Evolutionary conservation across 2,888 invertebrate genomes (phyloP).

Genomic region (Diplolepis rosae): DNA sequence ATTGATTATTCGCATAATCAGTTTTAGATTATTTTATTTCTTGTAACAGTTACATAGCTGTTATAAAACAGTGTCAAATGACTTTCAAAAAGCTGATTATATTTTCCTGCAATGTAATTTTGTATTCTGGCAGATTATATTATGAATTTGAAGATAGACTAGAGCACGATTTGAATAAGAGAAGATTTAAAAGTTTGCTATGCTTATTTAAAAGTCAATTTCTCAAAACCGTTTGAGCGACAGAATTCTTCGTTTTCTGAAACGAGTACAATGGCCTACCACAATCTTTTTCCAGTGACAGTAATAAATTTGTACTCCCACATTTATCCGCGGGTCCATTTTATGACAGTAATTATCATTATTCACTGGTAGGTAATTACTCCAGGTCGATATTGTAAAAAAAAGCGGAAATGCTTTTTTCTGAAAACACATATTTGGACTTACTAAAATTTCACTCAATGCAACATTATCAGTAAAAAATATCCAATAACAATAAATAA

Average conservation of each 20-base stretch:
- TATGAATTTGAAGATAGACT: neutral
- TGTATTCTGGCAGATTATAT: neutral
- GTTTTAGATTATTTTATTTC: too few species aligned
- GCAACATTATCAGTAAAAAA: too few species aligned
- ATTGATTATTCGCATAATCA: too few species aligned
- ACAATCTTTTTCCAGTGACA: neutral
- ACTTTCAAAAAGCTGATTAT: too few species aligned
- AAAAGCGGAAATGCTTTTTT: neutral
- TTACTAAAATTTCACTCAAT: too few species aligned
- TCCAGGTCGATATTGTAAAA: conserved; percentile 1
- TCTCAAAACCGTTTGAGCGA: neutral
- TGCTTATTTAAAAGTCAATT: conserved; percentile 2
- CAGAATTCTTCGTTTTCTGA: neutral
- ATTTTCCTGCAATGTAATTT: neutral
- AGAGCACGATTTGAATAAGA: conserved; percentile 6
- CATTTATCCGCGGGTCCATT: neutral
- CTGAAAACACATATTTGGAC: too few species aligned
- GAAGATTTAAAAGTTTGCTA: neutral
- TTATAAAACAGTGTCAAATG: too few species aligned
- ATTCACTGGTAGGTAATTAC: neutral
- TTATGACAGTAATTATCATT: conserved; percentile 13
- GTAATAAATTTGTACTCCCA: conserved; percentile 3
- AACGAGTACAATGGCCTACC: neutral
- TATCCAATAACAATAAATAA: too few species aligned
- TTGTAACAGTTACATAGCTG: too few species aligned